Base-by-base conservation (phyloP, 35 echinoderm and acorn worm species). In the Acanthaster planci region DNA sequence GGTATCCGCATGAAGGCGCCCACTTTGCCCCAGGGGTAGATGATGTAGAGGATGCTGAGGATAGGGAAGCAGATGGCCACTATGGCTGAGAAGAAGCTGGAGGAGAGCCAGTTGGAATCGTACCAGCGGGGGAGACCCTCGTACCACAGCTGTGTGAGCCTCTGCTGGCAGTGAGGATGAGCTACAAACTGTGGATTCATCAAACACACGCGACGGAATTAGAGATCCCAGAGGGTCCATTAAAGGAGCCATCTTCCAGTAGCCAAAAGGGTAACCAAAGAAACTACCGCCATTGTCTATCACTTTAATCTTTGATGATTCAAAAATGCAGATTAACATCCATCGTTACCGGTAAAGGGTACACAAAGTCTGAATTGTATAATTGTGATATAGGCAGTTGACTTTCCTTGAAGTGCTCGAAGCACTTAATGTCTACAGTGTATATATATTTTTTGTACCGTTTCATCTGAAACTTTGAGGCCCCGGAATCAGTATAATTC, bases 141-240 rank as follows among this genome's bases (percentile, higher is more conserved):
- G 55, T 99, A 94, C 96, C 96, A 99, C 22, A 93, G 85, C 42
- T 99, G 91, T 0, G 91, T 99, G 4, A 99, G 78, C 29, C 92
- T 57, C 37, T 99, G 96, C 39, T 99, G 96, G 52, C 96, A 99
- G 52, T 99, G 96, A 30, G 96, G 96, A 76, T 99, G 96, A 40
- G 92, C 88, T 38, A 99, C 96, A 84, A 94, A 94, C 96, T 99
- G 95, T 47, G 4, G 42, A 47, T 4, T 47, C 4, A 47, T 47
- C 42, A 47, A 47, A 47, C 42, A 47, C 42, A 47, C 12, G 4
- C 4, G 42, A 47, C 4, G 12, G 12, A 47, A 47, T 47, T 47
- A 47, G 42, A 47, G 12, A 47, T 4, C 4, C 42, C 42, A 47
- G 42, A 47, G 12, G 42, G 4, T 47, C 12, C 42, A 47, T 47